Conservation (phyloP, 92 coral and sea anemone genomes). For the Bergia puertoricense region DNA sequence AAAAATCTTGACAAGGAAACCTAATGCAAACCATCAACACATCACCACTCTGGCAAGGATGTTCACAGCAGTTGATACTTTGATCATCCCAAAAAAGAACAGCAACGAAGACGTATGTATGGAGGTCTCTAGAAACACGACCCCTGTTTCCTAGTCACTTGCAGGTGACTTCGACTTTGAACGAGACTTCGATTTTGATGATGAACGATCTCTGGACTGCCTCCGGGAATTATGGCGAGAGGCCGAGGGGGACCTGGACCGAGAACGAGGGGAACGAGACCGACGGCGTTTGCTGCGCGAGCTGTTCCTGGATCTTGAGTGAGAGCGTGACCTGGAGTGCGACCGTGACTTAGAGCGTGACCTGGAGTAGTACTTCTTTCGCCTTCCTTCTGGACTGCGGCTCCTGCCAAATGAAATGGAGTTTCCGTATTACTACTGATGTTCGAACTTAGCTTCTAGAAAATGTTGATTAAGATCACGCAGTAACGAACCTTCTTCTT, state of each 20-base stretch:
- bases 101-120: background rate
- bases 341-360: slow-evolving; percentile 61
- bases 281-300: slow-evolving; percentile 39
- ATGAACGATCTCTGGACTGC: slow-evolving; percentile 36
- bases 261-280: slow-evolving; percentile 50
- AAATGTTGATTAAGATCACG: background rate
- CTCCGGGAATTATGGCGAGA: slow-evolving; percentile 48
- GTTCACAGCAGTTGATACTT: background rate
- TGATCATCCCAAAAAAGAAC: background rate
- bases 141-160: background rate
- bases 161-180: slow-evolving; percentile 53
- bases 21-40: background rate
- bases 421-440: background rate
- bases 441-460: background rate
- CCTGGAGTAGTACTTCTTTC: slow-evolving; percentile 42
- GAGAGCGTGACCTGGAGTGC: slow-evolving; percentile 67
- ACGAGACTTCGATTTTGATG: slow-evolving; percentile 78
- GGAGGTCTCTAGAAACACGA: background rate
- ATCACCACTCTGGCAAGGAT: background rate
- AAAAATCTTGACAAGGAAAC: background rate
- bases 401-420: slow-evolving; percentile 45
- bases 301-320: slow-evolving; percentile 14
- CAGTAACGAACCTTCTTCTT: background rate
- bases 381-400: slow-evolving; percentile 72
- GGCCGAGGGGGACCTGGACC: slow-evolving; percentile 57